phyloP scores from a whole-genome alignment of 2,113 vertebrate genomes.

The Silurus glanis region DNA sequence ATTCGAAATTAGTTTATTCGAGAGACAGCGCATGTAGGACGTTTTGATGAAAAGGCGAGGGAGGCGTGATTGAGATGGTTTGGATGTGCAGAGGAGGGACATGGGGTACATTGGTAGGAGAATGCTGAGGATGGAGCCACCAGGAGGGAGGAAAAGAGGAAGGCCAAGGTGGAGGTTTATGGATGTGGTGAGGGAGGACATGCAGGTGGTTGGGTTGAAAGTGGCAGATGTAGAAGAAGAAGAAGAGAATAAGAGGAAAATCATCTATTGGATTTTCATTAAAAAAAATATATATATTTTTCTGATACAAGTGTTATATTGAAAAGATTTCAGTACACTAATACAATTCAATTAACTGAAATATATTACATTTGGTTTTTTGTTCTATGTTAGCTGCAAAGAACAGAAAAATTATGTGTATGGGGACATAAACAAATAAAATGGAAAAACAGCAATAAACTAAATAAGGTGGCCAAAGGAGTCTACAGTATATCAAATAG shows the following conservation, averaged over 20 bases:
- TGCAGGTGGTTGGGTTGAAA: no score
- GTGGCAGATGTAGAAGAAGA: neutral
- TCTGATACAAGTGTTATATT: neutral
- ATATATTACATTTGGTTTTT: neutral
- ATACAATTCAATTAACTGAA: neutral
- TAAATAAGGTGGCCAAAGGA: neutral
- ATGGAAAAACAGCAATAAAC: neutral
- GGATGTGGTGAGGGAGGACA: no score
- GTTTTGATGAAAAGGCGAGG: no score
- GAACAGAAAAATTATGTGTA: neutral
- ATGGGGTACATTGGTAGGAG: no score
- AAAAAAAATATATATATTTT: conserved; percentile 3
- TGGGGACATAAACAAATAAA: neutral
- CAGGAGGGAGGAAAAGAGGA: no score
- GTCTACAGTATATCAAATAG: neutral
- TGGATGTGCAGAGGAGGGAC: no score
- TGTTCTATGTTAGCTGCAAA: neutral
- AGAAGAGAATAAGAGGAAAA: neutral
- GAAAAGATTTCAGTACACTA: neutral
- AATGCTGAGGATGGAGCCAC: no score
- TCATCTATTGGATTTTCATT: neutral
- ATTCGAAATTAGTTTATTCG: no score
- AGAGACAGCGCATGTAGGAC: no score
- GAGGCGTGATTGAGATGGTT: no score
- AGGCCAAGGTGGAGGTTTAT: no score